Conservation (phyloP, 2,113 vertebrate genomes). For the Carettochelys insculpta region DNA sequence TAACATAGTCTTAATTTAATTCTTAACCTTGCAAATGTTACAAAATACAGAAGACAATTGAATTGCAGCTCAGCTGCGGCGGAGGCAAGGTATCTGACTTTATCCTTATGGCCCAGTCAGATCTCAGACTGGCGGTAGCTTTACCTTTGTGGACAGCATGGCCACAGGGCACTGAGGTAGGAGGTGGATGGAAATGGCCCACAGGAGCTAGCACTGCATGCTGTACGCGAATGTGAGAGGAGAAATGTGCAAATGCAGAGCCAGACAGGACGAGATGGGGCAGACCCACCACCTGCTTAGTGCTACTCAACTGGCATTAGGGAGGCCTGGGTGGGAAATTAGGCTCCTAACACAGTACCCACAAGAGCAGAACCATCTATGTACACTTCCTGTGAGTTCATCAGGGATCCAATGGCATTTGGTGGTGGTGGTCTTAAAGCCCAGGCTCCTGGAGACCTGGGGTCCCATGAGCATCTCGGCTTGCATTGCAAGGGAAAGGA, state of each 20-base stretch:
- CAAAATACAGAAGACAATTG: slow-evolving; percentile 59
- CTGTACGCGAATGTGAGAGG: neutral
- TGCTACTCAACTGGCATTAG: neutral
- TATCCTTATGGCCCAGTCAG: slow-evolving; percentile 2
- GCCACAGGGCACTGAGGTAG: neutral
- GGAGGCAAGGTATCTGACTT: neutral
- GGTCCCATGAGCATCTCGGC: neutral
- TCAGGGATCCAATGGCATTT: neutral
- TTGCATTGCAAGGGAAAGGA: neutral
- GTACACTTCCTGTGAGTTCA: neutral
- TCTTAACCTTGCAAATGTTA: slow-evolving; percentile 63
- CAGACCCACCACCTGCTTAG: neutral
- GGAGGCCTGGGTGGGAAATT: neutral
- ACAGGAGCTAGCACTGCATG: neutral
- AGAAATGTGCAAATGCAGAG: neutral
- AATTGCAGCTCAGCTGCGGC: slow-evolving; percentile 36
- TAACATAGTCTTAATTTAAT: slow-evolving; percentile 63
- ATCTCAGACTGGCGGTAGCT: slow-evolving; percentile 24
- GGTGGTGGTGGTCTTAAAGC: neutral
- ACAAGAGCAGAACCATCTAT: neutral
- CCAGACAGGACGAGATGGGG: neutral
- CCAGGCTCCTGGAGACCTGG: neutral
- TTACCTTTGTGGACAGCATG: neutral
- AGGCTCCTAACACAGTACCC: neutral
- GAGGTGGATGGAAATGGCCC: neutral